phyloP scores from a whole-genome alignment of 2,797 vertebrate genomes.

The Hoplostethus mediterraneus region DNA sequence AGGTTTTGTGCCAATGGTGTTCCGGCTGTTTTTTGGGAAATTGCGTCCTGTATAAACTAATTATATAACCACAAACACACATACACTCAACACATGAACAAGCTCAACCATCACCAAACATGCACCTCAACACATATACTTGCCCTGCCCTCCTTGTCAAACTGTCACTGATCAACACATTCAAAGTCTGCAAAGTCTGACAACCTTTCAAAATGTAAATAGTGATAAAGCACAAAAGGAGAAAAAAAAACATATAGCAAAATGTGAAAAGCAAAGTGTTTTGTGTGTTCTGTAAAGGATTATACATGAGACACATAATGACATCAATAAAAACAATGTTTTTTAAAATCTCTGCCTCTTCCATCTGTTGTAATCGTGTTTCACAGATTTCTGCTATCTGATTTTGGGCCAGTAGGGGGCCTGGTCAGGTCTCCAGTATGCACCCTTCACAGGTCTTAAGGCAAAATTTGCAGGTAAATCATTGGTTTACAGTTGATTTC shows the following conservation, averaged over 20 bases:
- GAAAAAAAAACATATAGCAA: conserved; percentile 57
- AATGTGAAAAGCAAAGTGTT: conserved; percentile 76
- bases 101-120: not conserved
- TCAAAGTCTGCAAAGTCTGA: conserved; percentile 22
- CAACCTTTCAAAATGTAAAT: conserved; percentile 83
- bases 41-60: too few species aligned
- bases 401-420: not conserved
- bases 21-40: not conserved
- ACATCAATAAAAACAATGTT: conserved; percentile 81
- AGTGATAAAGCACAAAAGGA: conserved; percentile 63
- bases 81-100: not conserved
- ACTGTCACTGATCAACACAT: conserved; percentile 51
- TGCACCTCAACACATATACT: not conserved
- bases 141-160: conserved; percentile 13
- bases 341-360: conserved; percentile 63
- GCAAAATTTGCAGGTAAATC: too few species aligned
- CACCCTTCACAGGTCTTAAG: not conserved
- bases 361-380: conserved; percentile 15
- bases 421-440: not conserved
- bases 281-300: conserved; percentile 79
- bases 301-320: conserved; percentile 71
- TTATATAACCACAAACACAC: not conserved
- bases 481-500: too few species aligned
- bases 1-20: not conserved
- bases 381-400: not conserved